Evolutionary conservation across 2,797 vertebrate genomes (phyloP).

Genomic region (Pangasius mekongensis): DNA sequence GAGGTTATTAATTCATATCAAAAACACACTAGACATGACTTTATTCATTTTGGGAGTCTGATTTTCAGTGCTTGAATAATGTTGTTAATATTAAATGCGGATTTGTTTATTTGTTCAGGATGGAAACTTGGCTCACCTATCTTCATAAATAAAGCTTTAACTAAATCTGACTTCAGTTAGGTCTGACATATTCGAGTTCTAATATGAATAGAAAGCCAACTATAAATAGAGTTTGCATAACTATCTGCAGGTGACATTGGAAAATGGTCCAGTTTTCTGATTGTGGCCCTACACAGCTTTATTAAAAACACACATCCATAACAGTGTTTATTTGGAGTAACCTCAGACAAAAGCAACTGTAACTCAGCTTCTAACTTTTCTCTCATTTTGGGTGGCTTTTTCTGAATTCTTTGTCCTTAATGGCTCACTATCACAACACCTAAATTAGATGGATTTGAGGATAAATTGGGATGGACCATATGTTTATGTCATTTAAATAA

Average conservation of each 20-base stretch:
- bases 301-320: background rate
- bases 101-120: background rate
- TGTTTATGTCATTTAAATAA: slow-evolving; percentile 1
- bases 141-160: background rate
- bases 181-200: background rate
- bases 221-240: background rate
- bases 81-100: background rate
- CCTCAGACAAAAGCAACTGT: background rate
- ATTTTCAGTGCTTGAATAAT: background rate
- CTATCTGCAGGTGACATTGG: background rate
- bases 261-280: background rate
- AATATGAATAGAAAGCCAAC: background rate
- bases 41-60: background rate
- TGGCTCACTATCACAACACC: no score
- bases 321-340: background rate
- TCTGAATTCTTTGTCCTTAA: background rate
- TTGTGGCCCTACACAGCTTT: background rate
- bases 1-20: background rate
- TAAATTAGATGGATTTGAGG: no score
- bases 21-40: background rate
- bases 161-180: background rate
- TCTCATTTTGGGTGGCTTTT: background rate
- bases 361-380: background rate
- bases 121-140: background rate
- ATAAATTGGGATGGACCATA: no score